Percentiles rank a stretch among this genome's conserved stretches.
phyloP scores from a whole-genome alignment of 2,888 invertebrate species.

The Stenichneumon culpator region DNA sequence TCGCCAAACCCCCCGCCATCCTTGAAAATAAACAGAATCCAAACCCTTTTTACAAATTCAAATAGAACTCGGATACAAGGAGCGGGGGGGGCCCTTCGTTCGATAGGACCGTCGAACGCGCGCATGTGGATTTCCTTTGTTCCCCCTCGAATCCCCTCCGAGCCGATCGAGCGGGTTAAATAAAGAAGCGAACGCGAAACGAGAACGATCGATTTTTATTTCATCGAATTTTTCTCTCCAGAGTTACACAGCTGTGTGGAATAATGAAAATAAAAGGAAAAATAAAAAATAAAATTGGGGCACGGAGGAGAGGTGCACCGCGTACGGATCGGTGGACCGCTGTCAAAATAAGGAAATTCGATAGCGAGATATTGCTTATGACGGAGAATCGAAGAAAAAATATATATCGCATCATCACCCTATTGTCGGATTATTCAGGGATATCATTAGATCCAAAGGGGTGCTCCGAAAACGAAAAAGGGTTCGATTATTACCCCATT shows the following conservation, averaged over 20 bases:
- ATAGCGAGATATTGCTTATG: constrained; percentile 70
- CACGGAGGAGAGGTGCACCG: constrained; percentile 19
- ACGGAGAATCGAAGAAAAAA: constrained; percentile 48
- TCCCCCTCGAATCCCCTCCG: constrained; percentile 24
- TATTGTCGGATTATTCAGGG: constrained; percentile 56
- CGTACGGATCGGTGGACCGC: constrained; percentile 81
- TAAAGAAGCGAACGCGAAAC: constrained; percentile 58
- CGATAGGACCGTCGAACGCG: constrained; percentile 27
- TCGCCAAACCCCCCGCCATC: constrained; percentile 66
- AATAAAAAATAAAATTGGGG: background rate
- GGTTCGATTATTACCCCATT: constrained; percentile 82
- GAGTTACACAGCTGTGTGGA: constrained; percentile 28
- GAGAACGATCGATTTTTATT: constrained; percentile 53
- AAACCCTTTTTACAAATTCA: constrained; percentile 77
- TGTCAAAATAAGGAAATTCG: constrained; percentile 84
- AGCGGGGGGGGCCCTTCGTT: constrained; percentile 33
- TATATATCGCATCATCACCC: constrained; percentile 57
- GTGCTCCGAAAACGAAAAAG: constrained; percentile 73
- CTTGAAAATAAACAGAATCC: constrained; percentile 78
- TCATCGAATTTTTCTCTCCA: constrained; percentile 49
- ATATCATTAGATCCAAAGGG: constrained; percentile 61
- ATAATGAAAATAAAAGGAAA: constrained; percentile 44
- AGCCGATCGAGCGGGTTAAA: constrained; percentile 64
- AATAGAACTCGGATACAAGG: constrained; percentile 67
- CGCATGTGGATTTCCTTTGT: constrained; percentile 63